phyloP scores from a whole-genome alignment of 2,888 invertebrate species.

The Liopterus haemorrhoidalis region DNA sequence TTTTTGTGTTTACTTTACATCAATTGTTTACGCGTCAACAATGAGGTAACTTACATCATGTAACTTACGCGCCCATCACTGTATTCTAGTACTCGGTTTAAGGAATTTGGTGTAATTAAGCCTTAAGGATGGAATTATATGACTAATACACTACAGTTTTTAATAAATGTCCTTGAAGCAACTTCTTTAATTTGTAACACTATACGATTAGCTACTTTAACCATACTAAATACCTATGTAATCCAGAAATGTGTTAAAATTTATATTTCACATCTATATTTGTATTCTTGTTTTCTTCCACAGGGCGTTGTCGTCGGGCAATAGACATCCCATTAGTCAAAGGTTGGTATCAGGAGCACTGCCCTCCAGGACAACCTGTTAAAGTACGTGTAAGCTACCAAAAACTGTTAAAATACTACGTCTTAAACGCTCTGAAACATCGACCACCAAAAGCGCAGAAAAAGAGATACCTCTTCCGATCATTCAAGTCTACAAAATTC shows the following conservation, averaged over 20 bases:
- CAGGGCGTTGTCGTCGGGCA: slow-evolving; percentile 84
- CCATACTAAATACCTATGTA: neutral
- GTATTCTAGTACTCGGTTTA: too few relatives aligned
- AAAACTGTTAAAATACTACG: slow-evolving; percentile 96
- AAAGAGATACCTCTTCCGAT: slow-evolving; percentile 94
- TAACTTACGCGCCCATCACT: too few relatives aligned
- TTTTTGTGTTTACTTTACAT: too few relatives aligned
- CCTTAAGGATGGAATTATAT: too few relatives aligned
- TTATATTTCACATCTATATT: slow-evolving; percentile 4
- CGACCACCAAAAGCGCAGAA: slow-evolving; percentile 98
- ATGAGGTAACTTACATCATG: too few relatives aligned
- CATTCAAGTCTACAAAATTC: slow-evolving; percentile 99
- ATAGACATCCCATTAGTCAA: slow-evolving; percentile 97
- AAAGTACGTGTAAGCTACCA: slow-evolving; percentile 99
- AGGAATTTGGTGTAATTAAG: too few relatives aligned
- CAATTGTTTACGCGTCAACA: too few relatives aligned
- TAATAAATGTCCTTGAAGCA: too few relatives aligned
- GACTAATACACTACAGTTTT: too few relatives aligned
- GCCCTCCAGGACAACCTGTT: slow-evolving; percentile 93
- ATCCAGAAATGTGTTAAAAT: slow-evolving; percentile 2
- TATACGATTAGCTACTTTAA: neutral
- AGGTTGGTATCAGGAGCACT: slow-evolving; percentile 93
- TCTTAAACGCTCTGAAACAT: slow-evolving; percentile 95
- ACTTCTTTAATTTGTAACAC: too few relatives aligned
- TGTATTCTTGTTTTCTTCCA: slow-evolving; percentile 16